A percentile compares a stretch with the other conserved stretches of the same genome.
These are phyloP conservation scores for Drosophila monieri DNA, from an alignment of 2,888 invertebrate genomes.

Conservation along the genomic window DNA sequence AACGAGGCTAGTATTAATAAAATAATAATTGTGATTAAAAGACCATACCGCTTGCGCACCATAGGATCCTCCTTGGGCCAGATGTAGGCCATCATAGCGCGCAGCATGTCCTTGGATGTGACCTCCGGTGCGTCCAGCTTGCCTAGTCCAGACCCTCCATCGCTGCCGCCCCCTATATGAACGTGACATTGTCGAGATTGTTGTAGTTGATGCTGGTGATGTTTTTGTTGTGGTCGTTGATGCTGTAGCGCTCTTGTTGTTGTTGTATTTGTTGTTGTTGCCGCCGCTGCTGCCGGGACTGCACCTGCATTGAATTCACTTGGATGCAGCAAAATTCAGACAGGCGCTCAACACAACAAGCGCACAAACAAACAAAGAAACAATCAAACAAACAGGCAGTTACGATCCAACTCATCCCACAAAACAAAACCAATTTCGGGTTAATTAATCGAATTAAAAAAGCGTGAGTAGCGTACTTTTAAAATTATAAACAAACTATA, in stretches of 20 bases:
- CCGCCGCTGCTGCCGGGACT: conserved; percentile 52
- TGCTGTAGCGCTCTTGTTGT: conserved; percentile 45
- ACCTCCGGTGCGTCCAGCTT: conserved; percentile 87
- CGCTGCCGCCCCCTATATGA: conserved; percentile 91
- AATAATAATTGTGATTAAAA: not conserved
- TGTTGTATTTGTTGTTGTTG: conserved; percentile 27
- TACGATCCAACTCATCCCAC: conserved; percentile 29
- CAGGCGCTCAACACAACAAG: conserved; percentile 83
- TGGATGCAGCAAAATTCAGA: conserved; percentile 83
- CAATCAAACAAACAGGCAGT: conserved; percentile 39
- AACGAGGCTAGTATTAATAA: conserved; percentile 83
- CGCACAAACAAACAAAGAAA: conserved; percentile 73
- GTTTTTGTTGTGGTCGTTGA: conserved; percentile 51
- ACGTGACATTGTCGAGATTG: conserved; percentile 90
- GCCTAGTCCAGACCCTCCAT: conserved; percentile 86
- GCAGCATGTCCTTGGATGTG: conserved; percentile 91
- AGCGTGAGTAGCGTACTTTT: conserved; percentile 12
- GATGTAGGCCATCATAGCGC: conserved; percentile 94
- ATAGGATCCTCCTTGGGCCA: conserved; percentile 93
- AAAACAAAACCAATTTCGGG: conserved; percentile 40
- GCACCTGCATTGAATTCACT: conserved; percentile 83
- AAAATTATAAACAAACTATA: conserved; percentile 20
- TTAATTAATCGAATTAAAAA: conserved; percentile 50
- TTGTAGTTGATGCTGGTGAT: conserved; percentile 35
- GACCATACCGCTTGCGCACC: conserved; percentile 79